Percentiles rank a stretch among this genome's conserved stretches.
phyloP scores from a whole-genome alignment of 2,888 invertebrate species.

The Sphecodes monilicornis region DNA sequence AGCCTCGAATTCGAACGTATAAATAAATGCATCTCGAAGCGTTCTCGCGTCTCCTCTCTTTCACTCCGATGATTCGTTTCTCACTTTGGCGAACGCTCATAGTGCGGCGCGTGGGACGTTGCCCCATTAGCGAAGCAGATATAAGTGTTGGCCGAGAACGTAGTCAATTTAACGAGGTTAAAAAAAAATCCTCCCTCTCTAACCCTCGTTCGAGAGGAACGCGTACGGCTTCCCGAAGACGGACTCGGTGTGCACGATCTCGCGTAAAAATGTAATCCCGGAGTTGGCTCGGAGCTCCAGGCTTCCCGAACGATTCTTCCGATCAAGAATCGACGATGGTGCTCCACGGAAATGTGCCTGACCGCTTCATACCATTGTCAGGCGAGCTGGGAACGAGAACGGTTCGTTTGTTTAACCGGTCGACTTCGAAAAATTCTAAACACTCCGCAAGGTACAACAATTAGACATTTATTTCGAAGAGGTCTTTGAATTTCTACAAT shows the following conservation, averaged over 20 bases:
- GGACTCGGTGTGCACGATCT: constrained; percentile 20
- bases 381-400: background rate
- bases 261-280: background rate
- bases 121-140: constrained; percentile 65
- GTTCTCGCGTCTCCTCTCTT: constrained; percentile 14
- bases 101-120: constrained; percentile 60
- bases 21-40: constrained; percentile 60
- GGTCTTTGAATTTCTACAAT: no score
- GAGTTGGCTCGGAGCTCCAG: background rate
- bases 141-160: constrained; percentile 55
- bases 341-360: background rate
- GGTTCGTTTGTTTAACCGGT: background rate
- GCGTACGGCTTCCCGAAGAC: constrained; percentile 49
- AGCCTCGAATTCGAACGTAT: constrained; percentile 50
- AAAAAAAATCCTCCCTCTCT: constrained; percentile 43
- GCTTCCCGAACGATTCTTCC: background rate
- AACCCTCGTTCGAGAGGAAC: constrained; percentile 27
- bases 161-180: constrained; percentile 69
- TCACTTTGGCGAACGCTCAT: constrained; percentile 18
- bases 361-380: background rate
- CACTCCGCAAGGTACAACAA: background rate
- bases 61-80: background rate
- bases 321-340: background rate
- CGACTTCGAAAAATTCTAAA: background rate
- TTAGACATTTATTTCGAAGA: no score